Conservation (phyloP, 2,888 invertebrate genomes). For the Seira ritae region DNA sequence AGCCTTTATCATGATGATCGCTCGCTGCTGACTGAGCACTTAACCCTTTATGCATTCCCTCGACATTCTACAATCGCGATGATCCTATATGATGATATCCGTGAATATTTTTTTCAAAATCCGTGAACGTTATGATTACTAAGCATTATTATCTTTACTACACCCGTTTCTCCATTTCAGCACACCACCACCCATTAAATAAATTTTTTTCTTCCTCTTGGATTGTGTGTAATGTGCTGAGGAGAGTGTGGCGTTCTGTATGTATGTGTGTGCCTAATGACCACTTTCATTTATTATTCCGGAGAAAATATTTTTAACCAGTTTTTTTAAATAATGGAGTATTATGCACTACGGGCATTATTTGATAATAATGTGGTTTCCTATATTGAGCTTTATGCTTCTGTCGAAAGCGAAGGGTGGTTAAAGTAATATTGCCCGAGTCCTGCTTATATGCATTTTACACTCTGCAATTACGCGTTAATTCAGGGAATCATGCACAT, state of each 20-base stretch:
- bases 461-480: too few relatives aligned
- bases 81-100: slow-evolving; percentile 34
- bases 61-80: slow-evolving; percentile 18
- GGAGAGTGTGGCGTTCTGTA: too few relatives aligned
- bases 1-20: not conserved
- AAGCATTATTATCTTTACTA: slow-evolving; percentile 8
- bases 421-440: not conserved
- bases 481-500: too few relatives aligned
- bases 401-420: not conserved
- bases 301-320: slow-evolving; percentile 41
- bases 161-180: not conserved
- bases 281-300: slow-evolving; percentile 38
- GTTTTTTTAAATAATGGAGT: slow-evolving; percentile 21
- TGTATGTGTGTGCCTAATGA: slow-evolving; percentile 14
- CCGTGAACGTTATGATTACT: slow-evolving; percentile 26
- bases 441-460: not conserved
- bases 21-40: slow-evolving; percentile 35
- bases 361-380: slow-evolving; percentile 18
- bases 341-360: not conserved
- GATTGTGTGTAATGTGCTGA: not conserved
- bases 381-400: too few relatives aligned
- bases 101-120: slow-evolving; percentile 21
- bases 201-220: not conserved
- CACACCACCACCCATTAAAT: slow-evolving; percentile 24
- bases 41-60: slow-evolving; percentile 46